A percentile compares a stretch with the other conserved stretches of the same genome.
These are phyloP conservation scores for Sebastolobus alascanus DNA, from an alignment of 2,797 vertebrate genomes.

Conservation along the genomic window DNA sequence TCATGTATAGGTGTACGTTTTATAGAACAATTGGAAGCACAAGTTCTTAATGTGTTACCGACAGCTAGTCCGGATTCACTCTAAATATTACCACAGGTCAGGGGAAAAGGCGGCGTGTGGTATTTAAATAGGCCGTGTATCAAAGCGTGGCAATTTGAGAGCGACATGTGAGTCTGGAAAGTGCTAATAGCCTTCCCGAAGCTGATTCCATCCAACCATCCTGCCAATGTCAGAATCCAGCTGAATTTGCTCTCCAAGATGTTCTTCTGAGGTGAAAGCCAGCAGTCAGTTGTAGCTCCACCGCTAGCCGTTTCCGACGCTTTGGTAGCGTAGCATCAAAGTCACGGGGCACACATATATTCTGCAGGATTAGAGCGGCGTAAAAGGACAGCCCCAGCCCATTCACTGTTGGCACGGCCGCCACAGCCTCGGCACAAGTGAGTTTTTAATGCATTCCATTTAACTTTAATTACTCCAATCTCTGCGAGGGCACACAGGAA, in stretches of 20 bases:
- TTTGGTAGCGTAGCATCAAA: slow-evolving; percentile 86
- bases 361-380: slow-evolving; percentile 85
- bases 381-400: slow-evolving; percentile 87
- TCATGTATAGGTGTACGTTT: slow-evolving; percentile 52
- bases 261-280: slow-evolving; percentile 84
- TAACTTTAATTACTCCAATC: slow-evolving; percentile 94
- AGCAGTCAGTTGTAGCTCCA: slow-evolving; percentile 77
- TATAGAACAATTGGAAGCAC: slow-evolving; percentile 53
- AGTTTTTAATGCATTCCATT: slow-evolving; percentile 90
- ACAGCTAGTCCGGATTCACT: slow-evolving; percentile 61
- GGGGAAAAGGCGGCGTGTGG: slow-evolving; percentile 52
- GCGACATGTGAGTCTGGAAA: slow-evolving; percentile 75
- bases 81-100: slow-evolving; percentile 74
- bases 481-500: slow-evolving; percentile 91
- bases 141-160: slow-evolving; percentile 72
- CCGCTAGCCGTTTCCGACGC: slow-evolving; percentile 81
- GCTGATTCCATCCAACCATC: slow-evolving; percentile 75
- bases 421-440: slow-evolving; percentile 87
- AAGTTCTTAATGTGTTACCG: slow-evolving; percentile 42
- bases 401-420: slow-evolving; percentile 88
- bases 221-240: slow-evolving; percentile 82
- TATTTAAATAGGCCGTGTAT: slow-evolving; percentile 73
- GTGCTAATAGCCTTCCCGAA: slow-evolving; percentile 73
- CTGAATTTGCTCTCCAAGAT: slow-evolving; percentile 83
- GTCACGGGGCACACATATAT: slow-evolving; percentile 85